These are phyloP conservation scores for Smutsia gigantea DNA, from an alignment of 2,797 vertebrate species.

Conservation along the genomic window DNA sequence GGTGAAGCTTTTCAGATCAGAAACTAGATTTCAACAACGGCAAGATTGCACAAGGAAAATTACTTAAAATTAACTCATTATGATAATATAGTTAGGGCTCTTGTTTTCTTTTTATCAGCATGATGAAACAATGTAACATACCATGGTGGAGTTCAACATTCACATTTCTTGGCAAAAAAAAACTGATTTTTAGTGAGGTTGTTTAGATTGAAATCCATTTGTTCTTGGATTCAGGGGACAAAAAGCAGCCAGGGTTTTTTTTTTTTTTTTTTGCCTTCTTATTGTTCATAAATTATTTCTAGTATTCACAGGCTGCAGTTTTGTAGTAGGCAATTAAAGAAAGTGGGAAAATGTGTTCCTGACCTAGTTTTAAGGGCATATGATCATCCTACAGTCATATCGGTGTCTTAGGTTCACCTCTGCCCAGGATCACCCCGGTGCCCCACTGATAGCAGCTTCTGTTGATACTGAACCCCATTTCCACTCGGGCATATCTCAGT, in stretches of 20 bases:
- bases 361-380: background rate
- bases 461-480: background rate
- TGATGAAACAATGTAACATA: background rate
- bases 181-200: background rate
- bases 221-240: background rate
- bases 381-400: background rate
- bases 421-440: background rate
- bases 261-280: constrained; percentile 11
- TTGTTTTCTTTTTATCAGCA: background rate
- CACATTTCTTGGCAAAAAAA: background rate
- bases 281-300: background rate
- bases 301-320: background rate
- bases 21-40: background rate
- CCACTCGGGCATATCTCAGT: background rate
- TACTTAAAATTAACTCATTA: background rate
- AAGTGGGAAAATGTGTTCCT: background rate
- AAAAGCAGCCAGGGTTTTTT: background rate
- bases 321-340: background rate
- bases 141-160: background rate
- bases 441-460: background rate
- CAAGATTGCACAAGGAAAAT: background rate
- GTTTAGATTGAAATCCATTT: background rate
- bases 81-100: background rate
- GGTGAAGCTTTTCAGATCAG: background rate
- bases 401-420: background rate